Percentiles rank a stretch among this genome's conserved stretches.
phyloP scores from a whole-genome alignment of 2,888 invertebrate genomes.

The Sphaerophoria taeniata region DNA sequence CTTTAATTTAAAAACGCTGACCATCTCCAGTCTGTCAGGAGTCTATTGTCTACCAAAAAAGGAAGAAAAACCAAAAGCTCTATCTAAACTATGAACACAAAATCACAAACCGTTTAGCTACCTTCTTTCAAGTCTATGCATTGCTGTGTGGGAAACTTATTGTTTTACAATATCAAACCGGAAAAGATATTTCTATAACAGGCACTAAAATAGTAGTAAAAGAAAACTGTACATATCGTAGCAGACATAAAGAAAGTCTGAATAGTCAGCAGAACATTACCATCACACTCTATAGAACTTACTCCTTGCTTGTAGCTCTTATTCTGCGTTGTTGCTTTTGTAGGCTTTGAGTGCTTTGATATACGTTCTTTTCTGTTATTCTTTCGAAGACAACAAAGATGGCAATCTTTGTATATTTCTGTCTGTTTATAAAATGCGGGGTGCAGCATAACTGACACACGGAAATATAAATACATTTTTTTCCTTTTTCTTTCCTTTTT shows the following conservation, averaged over 20 bases:
- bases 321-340: slow-evolving; percentile 32
- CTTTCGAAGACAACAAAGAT: slow-evolving; percentile 45
- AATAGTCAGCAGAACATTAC: slow-evolving; percentile 30
- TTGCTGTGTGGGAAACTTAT: slow-evolving; percentile 17
- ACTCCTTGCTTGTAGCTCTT: slow-evolving; percentile 5
- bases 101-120: slow-evolving; percentile 24
- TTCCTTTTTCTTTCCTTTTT: slow-evolving; percentile 43
- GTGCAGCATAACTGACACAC: slow-evolving; percentile 67
- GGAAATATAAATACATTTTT: slow-evolving; percentile 68
- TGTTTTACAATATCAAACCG: slow-evolving; percentile 48
- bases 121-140: neutral
- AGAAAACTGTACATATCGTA: neutral
- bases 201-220: neutral
- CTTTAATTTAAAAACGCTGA: no score
- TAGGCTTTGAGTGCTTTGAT: slow-evolving; percentile 35
- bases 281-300: neutral
- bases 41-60: no score
- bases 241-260: slow-evolving; percentile 34
- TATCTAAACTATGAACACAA: no score
- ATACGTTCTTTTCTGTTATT: slow-evolving; percentile 10
- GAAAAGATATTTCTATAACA: slow-evolving; percentile 50
- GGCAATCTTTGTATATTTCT: slow-evolving; percentile 22
- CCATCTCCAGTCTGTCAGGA: no score
- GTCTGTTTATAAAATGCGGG: slow-evolving; percentile 7
- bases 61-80: no score